A percentile compares a stretch with the other conserved stretches of the same genome.
These are phyloP conservation scores for Falco berigora DNA, from an alignment of 2,797 vertebrate species.

Conservation along the genomic window DNA sequence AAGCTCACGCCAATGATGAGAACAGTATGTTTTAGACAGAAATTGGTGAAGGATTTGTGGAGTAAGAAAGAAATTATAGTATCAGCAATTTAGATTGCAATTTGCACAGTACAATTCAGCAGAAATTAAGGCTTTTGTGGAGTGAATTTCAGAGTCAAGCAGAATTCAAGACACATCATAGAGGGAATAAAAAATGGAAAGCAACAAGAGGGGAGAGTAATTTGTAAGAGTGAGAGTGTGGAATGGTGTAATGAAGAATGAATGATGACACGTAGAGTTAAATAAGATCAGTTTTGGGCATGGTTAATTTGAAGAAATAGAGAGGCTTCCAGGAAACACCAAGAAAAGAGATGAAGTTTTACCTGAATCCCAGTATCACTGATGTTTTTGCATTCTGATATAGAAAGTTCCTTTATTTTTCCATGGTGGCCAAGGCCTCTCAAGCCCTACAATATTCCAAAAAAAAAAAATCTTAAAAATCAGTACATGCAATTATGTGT, in stretches of 20 bases:
- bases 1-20: background rate
- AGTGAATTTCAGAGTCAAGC: background rate
- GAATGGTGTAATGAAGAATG: background rate
- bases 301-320: background rate
- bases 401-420: constrained; percentile 73
- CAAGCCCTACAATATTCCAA: constrained; percentile 70
- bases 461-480: background rate
- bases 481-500: background rate
- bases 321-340: background rate
- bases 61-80: background rate
- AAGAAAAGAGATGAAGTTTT: constrained; percentile 1
- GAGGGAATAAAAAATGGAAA: background rate
- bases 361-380: constrained; percentile 71
- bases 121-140: background rate
- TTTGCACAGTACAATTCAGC: background rate
- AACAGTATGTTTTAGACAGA: background rate
- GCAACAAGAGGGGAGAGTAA: background rate
- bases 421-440: constrained; percentile 51
- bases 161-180: background rate
- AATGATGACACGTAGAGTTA: background rate
- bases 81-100: background rate
- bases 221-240: background rate
- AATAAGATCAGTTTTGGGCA: background rate
- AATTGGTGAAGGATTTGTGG: background rate
- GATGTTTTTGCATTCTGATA: constrained; percentile 74